These are phyloP conservation scores for Phylloscopus whistleri DNA, from an alignment of 2,113 vertebrate genomes.

Conservation along the genomic window DNA sequence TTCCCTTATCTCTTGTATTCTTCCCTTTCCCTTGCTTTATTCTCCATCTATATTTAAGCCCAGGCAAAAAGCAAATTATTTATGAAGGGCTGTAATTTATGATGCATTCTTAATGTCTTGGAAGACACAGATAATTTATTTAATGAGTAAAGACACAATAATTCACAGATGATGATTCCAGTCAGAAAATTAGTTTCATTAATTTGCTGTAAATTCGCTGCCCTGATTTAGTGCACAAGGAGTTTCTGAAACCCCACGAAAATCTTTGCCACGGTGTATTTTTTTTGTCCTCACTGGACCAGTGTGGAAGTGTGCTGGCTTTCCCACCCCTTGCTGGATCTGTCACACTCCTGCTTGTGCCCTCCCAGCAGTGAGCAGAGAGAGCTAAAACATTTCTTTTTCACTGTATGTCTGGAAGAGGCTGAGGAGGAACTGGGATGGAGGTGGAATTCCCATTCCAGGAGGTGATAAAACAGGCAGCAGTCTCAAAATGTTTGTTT, in stretches of 20 bases:
- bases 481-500: background rate
- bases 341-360: background rate
- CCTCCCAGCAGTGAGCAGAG: background rate
- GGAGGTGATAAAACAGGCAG: background rate
- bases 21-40: background rate
- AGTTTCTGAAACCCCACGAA: constrained; percentile 14
- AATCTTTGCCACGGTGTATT: background rate
- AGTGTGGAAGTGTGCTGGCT: background rate
- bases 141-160: constrained; percentile 76
- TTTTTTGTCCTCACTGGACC: background rate
- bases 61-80: constrained; percentile 71
- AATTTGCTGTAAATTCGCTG: constrained; percentile 69
- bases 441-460: background rate
- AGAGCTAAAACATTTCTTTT: background rate
- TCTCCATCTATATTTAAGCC: constrained; percentile 48
- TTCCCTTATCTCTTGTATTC: background rate
- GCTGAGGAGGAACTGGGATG: background rate
- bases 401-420: fast-evolving
- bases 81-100: constrained; percentile 75
- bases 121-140: constrained; percentile 79
- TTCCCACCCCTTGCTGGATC: background rate
- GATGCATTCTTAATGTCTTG: constrained; percentile 72
- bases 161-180: constrained; percentile 73
- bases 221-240: constrained; percentile 65
- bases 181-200: constrained; percentile 79